A percentile compares a stretch with the other conserved stretches of the same genome.
Evolutionary conservation across 1,140 invertebrate genomes (phyloP).

Genomic region (Acyrthosiphon pisum): DNA sequence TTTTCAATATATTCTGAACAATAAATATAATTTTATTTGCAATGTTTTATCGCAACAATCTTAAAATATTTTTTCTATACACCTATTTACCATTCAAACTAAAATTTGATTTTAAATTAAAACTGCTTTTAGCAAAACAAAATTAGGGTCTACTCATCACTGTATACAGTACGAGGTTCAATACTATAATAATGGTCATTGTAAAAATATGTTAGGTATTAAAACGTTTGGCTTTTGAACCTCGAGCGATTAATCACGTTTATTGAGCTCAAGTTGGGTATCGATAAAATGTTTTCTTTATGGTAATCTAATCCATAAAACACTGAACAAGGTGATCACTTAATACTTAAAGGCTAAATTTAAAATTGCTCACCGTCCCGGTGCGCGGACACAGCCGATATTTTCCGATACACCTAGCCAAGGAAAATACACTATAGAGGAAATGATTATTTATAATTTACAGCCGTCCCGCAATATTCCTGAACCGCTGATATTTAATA

Average conservation of each 20-base stretch:
- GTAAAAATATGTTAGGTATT: background rate
- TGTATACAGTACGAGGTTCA: background rate
- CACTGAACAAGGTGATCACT: background rate
- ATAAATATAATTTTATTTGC: background rate
- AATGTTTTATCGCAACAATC: background rate
- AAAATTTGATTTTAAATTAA: too few relatives aligned
- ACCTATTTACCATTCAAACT: background rate
- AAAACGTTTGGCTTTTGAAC: background rate
- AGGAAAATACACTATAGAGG: constrained; percentile 36
- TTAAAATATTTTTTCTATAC: background rate
- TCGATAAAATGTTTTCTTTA: background rate
- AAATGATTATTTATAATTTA: constrained; percentile 57
- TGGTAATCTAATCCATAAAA: background rate
- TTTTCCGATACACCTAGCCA: constrained; percentile 50
- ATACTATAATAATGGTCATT: background rate
- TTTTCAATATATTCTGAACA: too few relatives aligned
- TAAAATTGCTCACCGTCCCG: background rate
- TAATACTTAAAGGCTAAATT: constrained; percentile 43
- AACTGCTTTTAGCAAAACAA: background rate
- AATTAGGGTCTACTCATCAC: background rate
- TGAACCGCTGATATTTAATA: constrained; percentile 53
- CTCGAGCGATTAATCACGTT: background rate
- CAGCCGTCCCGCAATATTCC: constrained; percentile 51
- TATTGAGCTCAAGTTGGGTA: background rate
- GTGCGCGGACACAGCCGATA: background rate